A percentile compares a stretch with the other conserved stretches of the same genome.
Evolutionary conservation across 2,113 vertebrate genomes (phyloP).

Genomic region (Salvator merianae): DNA sequence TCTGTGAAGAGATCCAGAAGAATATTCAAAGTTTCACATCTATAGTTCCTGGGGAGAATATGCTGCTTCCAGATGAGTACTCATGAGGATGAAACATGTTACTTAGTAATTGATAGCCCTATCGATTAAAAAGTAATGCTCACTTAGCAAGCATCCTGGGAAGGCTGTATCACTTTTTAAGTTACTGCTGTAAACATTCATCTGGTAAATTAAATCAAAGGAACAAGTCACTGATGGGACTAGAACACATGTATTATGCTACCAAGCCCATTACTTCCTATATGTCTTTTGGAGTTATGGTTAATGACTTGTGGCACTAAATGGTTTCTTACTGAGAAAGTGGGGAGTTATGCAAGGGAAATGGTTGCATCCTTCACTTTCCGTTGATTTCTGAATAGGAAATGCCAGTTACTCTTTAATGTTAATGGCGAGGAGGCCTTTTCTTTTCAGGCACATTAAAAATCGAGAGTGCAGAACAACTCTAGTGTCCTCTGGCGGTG

Average conservation of each 20-base stretch:
- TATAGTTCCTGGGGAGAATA: conserved; percentile 17
- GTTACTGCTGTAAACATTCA: conserved; percentile 1
- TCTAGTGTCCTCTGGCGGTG: too few species aligned
- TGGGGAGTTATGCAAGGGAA: not conserved
- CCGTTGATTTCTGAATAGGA: not conserved
- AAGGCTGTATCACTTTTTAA: conserved; percentile 25
- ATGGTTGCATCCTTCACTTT: too few species aligned
- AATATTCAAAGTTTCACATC: not conserved
- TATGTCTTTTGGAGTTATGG: not conserved
- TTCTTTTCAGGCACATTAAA: not conserved
- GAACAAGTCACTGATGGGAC: conserved; percentile 14
- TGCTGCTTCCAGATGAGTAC: not conserved
- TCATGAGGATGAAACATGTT: conserved; percentile 15
- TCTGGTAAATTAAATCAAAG: conserved; percentile 41
- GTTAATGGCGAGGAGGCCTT: not conserved
- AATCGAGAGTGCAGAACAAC: not conserved
- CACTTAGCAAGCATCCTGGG: not conserved
- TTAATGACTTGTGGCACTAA: not conserved
- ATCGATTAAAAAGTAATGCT: conserved; percentile 40
- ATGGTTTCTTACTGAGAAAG: not conserved
- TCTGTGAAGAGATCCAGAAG: not conserved
- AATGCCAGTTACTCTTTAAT: not conserved
- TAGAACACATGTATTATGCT: accelerated
- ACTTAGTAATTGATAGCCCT: conserved; percentile 45
- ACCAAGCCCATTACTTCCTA: not conserved